Conservation (phyloP, 2,888 invertebrate genomes). For the Drosophila phalerata region DNA sequence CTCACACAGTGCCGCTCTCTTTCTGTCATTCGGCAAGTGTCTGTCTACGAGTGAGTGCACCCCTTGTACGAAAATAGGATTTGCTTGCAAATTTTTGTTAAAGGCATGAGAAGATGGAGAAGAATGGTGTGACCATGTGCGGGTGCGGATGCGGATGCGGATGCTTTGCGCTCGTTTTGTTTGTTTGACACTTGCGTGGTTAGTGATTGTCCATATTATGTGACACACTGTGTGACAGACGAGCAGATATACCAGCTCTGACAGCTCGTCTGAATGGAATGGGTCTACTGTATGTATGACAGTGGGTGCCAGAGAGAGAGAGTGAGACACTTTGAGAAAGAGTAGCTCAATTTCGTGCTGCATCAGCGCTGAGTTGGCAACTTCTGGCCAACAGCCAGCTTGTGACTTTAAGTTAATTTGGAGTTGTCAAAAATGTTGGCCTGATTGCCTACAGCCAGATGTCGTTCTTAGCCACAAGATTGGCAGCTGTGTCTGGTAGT, state of each 20-base stretch:
- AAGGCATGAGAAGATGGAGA: conserved; percentile 1
- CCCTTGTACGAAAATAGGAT: conserved; percentile 71
- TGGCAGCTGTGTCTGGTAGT: conserved; percentile 12
- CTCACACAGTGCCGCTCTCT: background rate
- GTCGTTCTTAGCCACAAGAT: conserved; percentile 6
- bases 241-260: conserved; percentile 40
- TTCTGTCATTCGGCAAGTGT: background rate
- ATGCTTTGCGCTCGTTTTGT: conserved; percentile 62
- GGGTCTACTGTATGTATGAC: background rate
- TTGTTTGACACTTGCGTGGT: conserved; percentile 76
- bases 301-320: background rate
- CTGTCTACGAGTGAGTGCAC: conserved; percentile 40
- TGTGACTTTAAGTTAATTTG: conserved; percentile 43
- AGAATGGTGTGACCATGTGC: conserved; percentile 21
- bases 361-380: conserved; percentile 60
- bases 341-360: conserved; percentile 48
- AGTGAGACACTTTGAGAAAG: conserved; percentile 4
- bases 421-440: conserved; percentile 49
- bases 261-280: conserved; percentile 14
- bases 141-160: background rate
- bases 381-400: conserved; percentile 29
- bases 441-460: conserved; percentile 35
- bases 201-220: conserved; percentile 76
- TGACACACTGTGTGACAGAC: conserved; percentile 59
- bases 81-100: conserved; percentile 70